Conservation (phyloP, 2,797 vertebrate genomes). For the Tarsius wallacei region DNA sequence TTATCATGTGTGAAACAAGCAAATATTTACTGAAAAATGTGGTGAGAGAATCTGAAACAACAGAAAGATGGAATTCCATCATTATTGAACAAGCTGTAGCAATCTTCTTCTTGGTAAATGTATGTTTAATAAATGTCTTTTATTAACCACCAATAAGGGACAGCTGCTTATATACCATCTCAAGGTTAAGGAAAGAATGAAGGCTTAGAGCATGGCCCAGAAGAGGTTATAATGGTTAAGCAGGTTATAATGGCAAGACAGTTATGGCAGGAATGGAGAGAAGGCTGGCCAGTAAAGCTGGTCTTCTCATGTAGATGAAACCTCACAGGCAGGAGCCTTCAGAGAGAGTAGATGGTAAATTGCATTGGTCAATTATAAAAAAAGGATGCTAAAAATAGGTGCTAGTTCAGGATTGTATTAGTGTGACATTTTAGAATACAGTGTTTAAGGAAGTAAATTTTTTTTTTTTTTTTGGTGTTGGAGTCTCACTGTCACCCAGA, state of each 20-base stretch:
- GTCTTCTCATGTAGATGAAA: not conserved
- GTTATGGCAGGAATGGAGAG: not conserved
- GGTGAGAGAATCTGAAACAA: not conserved
- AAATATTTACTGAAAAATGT: not conserved
- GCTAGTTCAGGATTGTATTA: conserved; percentile 44
- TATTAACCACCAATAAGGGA: not conserved
- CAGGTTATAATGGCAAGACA: not conserved
- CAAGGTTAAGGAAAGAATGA: not conserved
- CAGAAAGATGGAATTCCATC: not conserved
- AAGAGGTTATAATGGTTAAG: not conserved
- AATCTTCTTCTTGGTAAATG: not conserved
- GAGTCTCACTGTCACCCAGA: too few species aligned
- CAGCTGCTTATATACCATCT: not conserved
- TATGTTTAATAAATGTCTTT: not conserved
- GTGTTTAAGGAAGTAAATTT: conserved; percentile 36
- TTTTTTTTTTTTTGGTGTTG: too few species aligned
- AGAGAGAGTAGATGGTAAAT: not conserved
- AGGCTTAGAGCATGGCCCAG: not conserved
- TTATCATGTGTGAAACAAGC: not conserved
- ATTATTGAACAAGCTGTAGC: not conserved
- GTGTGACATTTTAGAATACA: conserved; percentile 55
- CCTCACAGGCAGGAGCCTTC: not conserved
- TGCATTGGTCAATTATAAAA: conserved; percentile 70
- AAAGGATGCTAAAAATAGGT: conserved; percentile 40
- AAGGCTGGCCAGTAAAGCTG: not conserved